Base-by-base conservation (phyloP, 2,888 invertebrate genomes). In the Mythimna lalbum region DNA sequence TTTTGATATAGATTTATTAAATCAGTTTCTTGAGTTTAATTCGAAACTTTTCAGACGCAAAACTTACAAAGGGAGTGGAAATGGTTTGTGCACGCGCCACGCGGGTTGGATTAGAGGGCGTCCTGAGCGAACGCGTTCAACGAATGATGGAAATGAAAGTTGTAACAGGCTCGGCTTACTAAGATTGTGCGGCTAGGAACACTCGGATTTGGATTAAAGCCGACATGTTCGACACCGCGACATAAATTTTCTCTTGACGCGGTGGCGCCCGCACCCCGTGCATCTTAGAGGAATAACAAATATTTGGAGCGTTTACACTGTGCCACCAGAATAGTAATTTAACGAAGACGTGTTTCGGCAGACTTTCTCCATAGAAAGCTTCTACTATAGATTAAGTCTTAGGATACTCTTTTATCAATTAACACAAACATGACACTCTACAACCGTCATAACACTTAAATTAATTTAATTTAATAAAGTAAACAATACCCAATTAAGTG, bases 121-220 rank as follows among this genome's bases (percentile, higher is more conserved):
- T 88, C 82, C 81, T 85, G 82, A 59, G 53, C 63, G 65, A 69
- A 78, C 84, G 90, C 87, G 88, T 88, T 87, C 50, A 81, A 87
- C 87, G 89, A 91, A 92, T 91, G 93, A 92, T 92, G 89, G 92
- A 91, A 91, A 92, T 88, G 89, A 90, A 92, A 92, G 88, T 92
- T 93, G 90, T 89, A 92, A 91, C 91, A 88, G 90, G 86, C 88
- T 86, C 90, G 90, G 88, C 90, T 93, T 93, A 92, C 91, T 93
- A 90, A 92, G 91, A 93, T 92, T 92, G 90, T 90, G 92, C 84
- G 91, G 92, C 90, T 90, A 89, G 87, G 89, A 89, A 89, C 88
- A 89, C 90, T 91, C 86, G 87, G 87, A 88, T 87, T 84, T 86
- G 91, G 92, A 93, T 94, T 94, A 93, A 91, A 91, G 90, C 89